These are phyloP conservation scores for Cheilosia urbana DNA, from an alignment of 2,888 invertebrate genomes.

Conservation along the genomic window DNA sequence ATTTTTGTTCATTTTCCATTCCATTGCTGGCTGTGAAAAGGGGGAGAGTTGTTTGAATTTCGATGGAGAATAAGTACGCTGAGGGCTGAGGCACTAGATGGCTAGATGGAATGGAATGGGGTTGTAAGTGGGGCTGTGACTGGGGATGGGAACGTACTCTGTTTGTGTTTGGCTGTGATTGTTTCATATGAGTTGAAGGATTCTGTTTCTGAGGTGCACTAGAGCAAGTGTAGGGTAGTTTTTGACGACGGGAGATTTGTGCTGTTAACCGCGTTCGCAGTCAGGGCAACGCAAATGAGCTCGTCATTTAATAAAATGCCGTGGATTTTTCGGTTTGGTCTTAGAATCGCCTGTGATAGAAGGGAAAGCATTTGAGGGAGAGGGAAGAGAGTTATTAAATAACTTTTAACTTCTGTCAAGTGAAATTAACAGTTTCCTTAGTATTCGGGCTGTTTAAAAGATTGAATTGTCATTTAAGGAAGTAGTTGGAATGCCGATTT, in stretches of 20 bases:
- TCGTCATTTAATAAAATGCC: constrained; percentile 38
- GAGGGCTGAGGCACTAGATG: constrained; percentile 16
- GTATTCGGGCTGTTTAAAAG: no score
- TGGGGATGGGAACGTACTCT: not conserved
- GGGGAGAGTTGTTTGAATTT: constrained; percentile 15
- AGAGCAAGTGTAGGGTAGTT: not conserved
- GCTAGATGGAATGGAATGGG: not conserved
- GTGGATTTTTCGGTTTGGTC: not conserved
- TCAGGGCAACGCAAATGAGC: constrained; percentile 32
- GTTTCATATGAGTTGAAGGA: constrained; percentile 45
- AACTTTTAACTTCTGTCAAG: no score
- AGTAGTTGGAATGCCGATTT: no score
- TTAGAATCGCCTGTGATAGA: not conserved
- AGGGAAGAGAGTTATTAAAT: no score
- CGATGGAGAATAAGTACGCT: constrained; percentile 19
- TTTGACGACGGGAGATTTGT: constrained; percentile 11
- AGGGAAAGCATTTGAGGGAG: not conserved
- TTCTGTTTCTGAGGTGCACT: constrained; percentile 27
- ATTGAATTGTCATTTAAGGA: no score
- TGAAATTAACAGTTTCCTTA: no score
- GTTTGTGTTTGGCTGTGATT: constrained; percentile 21
- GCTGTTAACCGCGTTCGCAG: constrained; percentile 37
- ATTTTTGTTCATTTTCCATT: constrained; percentile 25
- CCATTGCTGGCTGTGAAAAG: not conserved
- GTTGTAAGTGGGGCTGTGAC: not conserved